A percentile compares a stretch with the other conserved stretches of the same genome.
Evolutionary conservation across 2,797 vertebrate genomes (phyloP).

Genomic region (Enteromius trimaculatus): DNA sequence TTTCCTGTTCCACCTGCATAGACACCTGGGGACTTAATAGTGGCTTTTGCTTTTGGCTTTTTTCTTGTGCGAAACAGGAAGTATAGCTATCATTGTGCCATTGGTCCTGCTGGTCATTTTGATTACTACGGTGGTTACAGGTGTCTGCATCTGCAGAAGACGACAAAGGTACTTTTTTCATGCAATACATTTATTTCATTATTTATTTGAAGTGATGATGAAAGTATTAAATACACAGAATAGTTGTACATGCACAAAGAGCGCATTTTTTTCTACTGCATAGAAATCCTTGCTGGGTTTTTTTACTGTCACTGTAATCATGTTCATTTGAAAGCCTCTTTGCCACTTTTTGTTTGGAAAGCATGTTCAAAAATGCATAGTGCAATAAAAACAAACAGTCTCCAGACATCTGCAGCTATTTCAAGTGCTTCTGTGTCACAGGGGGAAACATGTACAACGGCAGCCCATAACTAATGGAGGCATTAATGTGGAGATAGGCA

Average conservation of each 20-base stretch:
- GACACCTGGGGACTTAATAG: constrained; percentile 41
- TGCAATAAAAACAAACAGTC: not conserved
- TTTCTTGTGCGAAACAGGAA: constrained; percentile 81
- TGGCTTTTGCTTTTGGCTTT: constrained; percentile 26
- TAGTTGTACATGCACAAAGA: not conserved
- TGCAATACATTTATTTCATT: not conserved
- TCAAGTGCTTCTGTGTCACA: constrained; percentile 63
- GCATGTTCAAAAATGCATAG: not conserved
- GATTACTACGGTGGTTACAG: constrained; percentile 91
- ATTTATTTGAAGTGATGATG: not conserved
- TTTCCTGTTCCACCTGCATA: constrained; percentile 44
- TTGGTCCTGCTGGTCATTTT: constrained; percentile 94
- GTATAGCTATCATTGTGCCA: constrained; percentile 97
- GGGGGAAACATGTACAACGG: constrained; percentile 95
- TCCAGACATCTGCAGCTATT: not conserved
- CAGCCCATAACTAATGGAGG: constrained; percentile 97
- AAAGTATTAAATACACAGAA: not conserved
- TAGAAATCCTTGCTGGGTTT: not conserved
- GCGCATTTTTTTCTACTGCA: not conserved
- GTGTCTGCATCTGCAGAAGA: constrained; percentile 93
- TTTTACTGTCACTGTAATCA: not conserved
- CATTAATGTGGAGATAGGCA: constrained; percentile 98
- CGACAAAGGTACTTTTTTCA: constrained; percentile 85
- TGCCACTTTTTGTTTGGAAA: not conserved
- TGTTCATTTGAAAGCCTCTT: not conserved